These are phyloP conservation scores for Orientallactaga sibirica DNA, from an alignment of 2,797 vertebrate genomes.

Conservation along the genomic window DNA sequence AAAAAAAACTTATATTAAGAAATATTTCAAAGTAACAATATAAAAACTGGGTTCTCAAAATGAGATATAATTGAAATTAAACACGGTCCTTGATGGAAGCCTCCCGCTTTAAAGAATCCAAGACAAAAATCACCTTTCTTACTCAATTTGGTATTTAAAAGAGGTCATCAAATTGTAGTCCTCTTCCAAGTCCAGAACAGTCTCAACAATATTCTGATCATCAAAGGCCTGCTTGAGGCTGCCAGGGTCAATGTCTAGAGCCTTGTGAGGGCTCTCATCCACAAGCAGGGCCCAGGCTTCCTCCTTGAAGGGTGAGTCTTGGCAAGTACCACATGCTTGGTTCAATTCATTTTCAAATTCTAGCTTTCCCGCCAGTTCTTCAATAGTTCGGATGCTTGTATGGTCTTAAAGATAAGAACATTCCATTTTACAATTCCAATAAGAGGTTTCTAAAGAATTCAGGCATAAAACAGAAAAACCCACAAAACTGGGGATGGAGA, in stretches of 20 bases:
- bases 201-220: slow-evolving; percentile 83
- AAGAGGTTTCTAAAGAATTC: background rate
- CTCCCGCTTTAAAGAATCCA: background rate
- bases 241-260: background rate
- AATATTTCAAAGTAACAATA: slow-evolving; percentile 69
- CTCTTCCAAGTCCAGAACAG: slow-evolving; percentile 85
- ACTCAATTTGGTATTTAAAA: slow-evolving; percentile 78
- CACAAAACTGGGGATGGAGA: background rate
- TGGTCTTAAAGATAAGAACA: slow-evolving; percentile 81
- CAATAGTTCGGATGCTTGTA: slow-evolving; percentile 79
- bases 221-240: slow-evolving; percentile 76
- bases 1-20: background rate
- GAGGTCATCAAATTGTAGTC: slow-evolving; percentile 82
- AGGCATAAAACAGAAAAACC: slow-evolving; percentile 12
- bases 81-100: background rate
- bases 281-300: slow-evolving; percentile 78
- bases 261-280: slow-evolving; percentile 74
- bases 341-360: slow-evolving; percentile 80
- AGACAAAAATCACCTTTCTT: slow-evolving; percentile 2
- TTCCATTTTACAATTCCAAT: slow-evolving; percentile 17
- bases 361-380: slow-evolving; percentile 81
- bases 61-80: background rate
- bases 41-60: slow-evolving; percentile 43
- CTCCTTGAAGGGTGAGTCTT: slow-evolving; percentile 73
- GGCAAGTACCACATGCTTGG: slow-evolving; percentile 63